Base-by-base conservation (phyloP, 30 jellyfish, hydroid and myxozoan genomes). In the Euphysa ruthae region DNA sequence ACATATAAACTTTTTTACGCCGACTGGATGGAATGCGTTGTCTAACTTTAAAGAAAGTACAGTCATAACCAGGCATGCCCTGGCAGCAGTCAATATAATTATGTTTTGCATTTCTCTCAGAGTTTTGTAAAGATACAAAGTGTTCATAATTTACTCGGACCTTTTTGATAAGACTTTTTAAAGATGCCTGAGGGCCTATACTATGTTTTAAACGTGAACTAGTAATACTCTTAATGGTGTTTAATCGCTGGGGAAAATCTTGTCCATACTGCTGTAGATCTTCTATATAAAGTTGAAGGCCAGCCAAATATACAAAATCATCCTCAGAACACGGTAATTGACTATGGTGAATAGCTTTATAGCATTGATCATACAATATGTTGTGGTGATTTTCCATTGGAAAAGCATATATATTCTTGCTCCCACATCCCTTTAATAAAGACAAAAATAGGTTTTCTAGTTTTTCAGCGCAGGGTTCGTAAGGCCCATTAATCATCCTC, bases 41-140 rank as follows among this genome's bases (percentile, higher is more conserved):
- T 84, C 74, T 86, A 22, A 80, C 65, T 60, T 86, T 86, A 77
- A 78, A 86, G 49, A 86, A 86, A 18, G 78, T 86, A 79, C 96
- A 86, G 19, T 93, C 96, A 61, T 79, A 86, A 5, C 96, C 96
- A 6, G 66, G 80, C 43, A 86, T 73, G 26, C 96, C 94, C 68
- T 86, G 96, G 49, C 96, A 86, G 58, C 96, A 86, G 79, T 86
- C 96, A 25, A 86, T 65, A 81, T 78, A 86, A 72, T 79, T 72
- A 55, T 86, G 96, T 29, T 79, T 86, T 1, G 94, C 94, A 33
- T 86, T 86, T 31, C 96, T 43, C 76, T 72, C 86, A 26, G 96
- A 76, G 7, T 89, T 94, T 33, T 54, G 49, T 58, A 76, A 80
- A 7, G 77, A 72, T 15, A 72, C 55, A 19, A 78, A 60, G 21